Base-by-base conservation (phyloP, 2,888 invertebrate genomes). In the Mythimna albipuncta region DNA sequence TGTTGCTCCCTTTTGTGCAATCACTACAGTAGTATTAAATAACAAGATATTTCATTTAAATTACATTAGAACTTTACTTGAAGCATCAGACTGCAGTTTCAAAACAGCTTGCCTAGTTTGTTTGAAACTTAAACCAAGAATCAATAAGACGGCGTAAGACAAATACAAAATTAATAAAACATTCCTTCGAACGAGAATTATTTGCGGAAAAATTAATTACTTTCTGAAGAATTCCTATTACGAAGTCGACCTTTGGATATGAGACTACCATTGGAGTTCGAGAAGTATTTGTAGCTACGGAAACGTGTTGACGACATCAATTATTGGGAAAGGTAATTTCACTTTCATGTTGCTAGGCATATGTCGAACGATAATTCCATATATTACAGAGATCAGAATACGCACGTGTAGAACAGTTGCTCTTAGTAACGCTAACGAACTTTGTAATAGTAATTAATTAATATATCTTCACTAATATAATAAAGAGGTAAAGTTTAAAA, bases 121-220 rank as follows among this genome's bases (percentile, higher is more conserved):
- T 67, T 59, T 32, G 13, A 68, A 77, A 82, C 68, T 62, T 64
- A 68, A 75, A 70, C 63, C 44, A 66, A 74, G 54, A 75, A 81
- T 82, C 80, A 85, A 85, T 85, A 85, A 77, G 66, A 74, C 69
- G 64, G 69, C 72, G 59, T 65, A 88, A 89, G 87, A 88, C 86
- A 89, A 90, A 89, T 89, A 89, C 85, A 86, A 90, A 88, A 90
- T 91, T 90, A 90, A 88, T 90, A 88, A 88, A 90, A 88, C 88
- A 89, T 89, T 91, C 87, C 86, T 64, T 69, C 72, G 72, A 72
- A 82, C 82, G 87, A 78, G 87, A 91, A 91, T 91, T 89, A 91
- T 92, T 89, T 88, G 89, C 87, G 89, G 88, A 89, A 91, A 91
- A 92, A 91, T 90, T 92, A 91, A 92, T 91, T 92, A 90, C 89